Conservation (phyloP, 2,888 invertebrate species). For the Anthoptus insignis region DNA sequence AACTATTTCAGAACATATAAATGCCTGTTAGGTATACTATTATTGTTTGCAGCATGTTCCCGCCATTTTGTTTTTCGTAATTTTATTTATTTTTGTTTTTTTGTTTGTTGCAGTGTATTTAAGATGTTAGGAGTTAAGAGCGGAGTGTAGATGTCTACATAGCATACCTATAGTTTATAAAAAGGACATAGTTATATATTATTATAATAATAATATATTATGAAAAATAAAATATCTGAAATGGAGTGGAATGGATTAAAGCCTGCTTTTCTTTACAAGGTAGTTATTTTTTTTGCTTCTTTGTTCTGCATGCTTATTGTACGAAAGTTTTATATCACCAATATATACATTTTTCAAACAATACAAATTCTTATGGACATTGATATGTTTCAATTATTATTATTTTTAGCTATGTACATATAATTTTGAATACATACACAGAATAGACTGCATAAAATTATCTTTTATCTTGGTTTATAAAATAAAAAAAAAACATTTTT, state of each 20-base stretch:
- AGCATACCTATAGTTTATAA: constrained; percentile 84
- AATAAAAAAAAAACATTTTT: too few species aligned
- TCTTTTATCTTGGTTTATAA: too few species aligned
- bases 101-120: constrained; percentile 86
- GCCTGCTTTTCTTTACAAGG: constrained; percentile 79
- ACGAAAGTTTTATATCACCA: background rate
- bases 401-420: too few species aligned
- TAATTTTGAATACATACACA: too few species aligned
- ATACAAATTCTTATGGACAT: too few species aligned
- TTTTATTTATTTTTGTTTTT: constrained; percentile 62
- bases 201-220: constrained; percentile 87
- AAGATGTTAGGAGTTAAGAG: constrained; percentile 82
- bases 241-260: constrained; percentile 76
- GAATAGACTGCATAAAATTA: too few species aligned
- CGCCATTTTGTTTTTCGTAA: background rate
- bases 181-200: constrained; percentile 85
- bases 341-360: constrained; percentile 20
- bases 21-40: too few species aligned
- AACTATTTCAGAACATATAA: too few species aligned
- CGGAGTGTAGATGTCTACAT: constrained; percentile 85
- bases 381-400: too few species aligned
- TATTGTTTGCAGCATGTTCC: constrained; percentile 1
- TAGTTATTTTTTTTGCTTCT: constrained; percentile 64
- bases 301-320: constrained; percentile 57
- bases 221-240: constrained; percentile 73